Evolutionary conservation across 2,888 invertebrate species (phyloP), one percentile per base, ranked within the genome.

Genomic region (Monoplex corrugatus): DNA sequence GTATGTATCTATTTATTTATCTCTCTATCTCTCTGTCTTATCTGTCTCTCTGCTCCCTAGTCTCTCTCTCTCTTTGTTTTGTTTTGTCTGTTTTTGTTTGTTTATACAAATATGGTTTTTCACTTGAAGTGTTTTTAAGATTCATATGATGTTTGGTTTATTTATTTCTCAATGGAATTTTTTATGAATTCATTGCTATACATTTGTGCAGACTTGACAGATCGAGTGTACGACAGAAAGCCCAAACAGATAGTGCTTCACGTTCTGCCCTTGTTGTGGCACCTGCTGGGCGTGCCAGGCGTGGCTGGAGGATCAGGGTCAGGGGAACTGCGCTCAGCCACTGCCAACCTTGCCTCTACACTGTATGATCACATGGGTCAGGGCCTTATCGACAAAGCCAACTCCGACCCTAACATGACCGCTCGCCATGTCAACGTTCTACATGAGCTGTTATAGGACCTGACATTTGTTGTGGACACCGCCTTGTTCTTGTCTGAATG

Each of bases 231-330:
- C 89, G 93, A 93, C 23, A 92, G 93, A 87, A 95, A 95, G 90
- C 95, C 94, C 85, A 95, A 95, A 88, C 94, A 93, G 89, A 94
- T 96, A 32, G 93, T 94, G 28, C 92, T 96, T 86, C 96, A 96
- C 91, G 95, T 95, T 28, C 92, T 96, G 87, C 96, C 96, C 0
- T 92, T 96, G 32, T 90, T 95, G 50, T 95, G 95, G 95, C 94
- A 95, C 89, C 93, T 95, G 45, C 92, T 95, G 2, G 94, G 93
- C 44, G 92, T 93, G 40, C 92, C 93, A 89, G 89, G 87, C 10
- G 89, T 94, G 32, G 94, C 93, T 44, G 95, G 94, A 10, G 94
- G 94, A 23, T 92, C 92, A 75, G 92, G 93, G 23, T 93, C 92
- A 75, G 92, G 93, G 19, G 94, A 93, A 86, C 92, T 95, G 85